phyloP scores from a whole-genome alignment of 1,140 invertebrate genomes.

The Atta colombica region DNA sequence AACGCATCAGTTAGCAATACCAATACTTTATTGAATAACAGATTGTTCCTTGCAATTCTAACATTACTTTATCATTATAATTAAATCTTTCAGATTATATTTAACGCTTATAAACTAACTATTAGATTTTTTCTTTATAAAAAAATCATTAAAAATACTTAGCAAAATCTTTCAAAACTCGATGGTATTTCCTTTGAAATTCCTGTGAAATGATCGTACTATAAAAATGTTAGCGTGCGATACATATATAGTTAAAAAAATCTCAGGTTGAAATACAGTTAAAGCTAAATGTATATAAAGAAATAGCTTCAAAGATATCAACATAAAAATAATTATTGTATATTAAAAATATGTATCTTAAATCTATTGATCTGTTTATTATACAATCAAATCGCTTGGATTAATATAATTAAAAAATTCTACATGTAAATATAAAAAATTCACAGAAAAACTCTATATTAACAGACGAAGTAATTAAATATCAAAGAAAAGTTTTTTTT shows the following conservation, averaged over 20 bases:
- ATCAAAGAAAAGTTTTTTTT: too few relatives aligned
- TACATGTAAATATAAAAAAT: too few relatives aligned
- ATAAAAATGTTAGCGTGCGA: constrained; percentile 17
- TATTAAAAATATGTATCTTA: not conserved
- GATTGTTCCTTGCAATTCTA: constrained; percentile 37
- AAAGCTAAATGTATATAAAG: not conserved
- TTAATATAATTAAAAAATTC: not conserved
- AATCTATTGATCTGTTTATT: not conserved
- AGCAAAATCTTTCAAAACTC: constrained; percentile 2
- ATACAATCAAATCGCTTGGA: too few relatives aligned
- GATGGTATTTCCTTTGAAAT: not conserved
- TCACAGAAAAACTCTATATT: too few relatives aligned
- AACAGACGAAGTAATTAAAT: too few relatives aligned
- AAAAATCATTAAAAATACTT: not conserved
- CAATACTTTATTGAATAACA: constrained; percentile 47
- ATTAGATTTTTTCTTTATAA: not conserved
- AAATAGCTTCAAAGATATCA: not conserved
- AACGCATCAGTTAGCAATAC: constrained; percentile 24
- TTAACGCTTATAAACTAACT: constrained; percentile 1
- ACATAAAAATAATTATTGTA: not conserved
- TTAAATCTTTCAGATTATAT: not conserved
- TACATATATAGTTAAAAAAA: constrained; percentile 11
- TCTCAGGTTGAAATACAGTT: not conserved
- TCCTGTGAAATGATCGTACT: not conserved
- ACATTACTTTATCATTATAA: not conserved